Evolutionary conservation across 1,140 invertebrate genomes (phyloP).

Genomic region (Trichogramma pretiosum): DNA sequence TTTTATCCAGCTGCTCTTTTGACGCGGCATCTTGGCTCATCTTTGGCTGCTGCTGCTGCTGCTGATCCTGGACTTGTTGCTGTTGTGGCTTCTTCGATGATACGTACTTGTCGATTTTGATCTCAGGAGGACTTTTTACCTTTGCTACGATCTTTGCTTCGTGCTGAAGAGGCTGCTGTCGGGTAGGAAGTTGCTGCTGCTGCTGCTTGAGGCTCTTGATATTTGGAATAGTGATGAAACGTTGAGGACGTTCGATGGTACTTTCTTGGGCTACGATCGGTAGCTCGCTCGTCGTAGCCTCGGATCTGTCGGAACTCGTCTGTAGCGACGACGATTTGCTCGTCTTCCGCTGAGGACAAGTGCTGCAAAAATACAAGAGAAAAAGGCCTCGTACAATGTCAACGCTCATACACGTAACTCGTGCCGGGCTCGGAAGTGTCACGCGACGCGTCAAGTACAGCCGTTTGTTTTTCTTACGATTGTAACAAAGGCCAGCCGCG

Average conservation of each 20-base stretch:
- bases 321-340: constrained; percentile 18
- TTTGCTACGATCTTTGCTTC: constrained; percentile 22
- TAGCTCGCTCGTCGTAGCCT: constrained; percentile 10
- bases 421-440: too few relatives aligned
- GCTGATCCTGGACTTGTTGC: constrained; percentile 9
- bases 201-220: constrained; percentile 35
- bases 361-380: too few relatives aligned
- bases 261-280: constrained; percentile 21
- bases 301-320: constrained; percentile 1
- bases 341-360: constrained; percentile 23
- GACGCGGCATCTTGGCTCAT: constrained; percentile 10
- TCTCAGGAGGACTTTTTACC: constrained; percentile 22
- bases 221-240: constrained; percentile 42
- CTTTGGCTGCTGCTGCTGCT: constrained; percentile 11
- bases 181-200: background rate
- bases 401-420: too few relatives aligned
- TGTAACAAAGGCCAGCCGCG: too few relatives aligned
- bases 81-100: constrained; percentile 20
- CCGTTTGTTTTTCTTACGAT: too few relatives aligned
- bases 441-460: too few relatives aligned
- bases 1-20: background rate
- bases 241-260: constrained; percentile 18
- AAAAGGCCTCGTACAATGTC: too few relatives aligned
- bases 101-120: constrained; percentile 32
- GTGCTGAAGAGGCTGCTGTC: constrained; percentile 14